phyloP scores from a whole-genome alignment of 2,888 invertebrate genomes.

The Boloria euphrosyne region DNA sequence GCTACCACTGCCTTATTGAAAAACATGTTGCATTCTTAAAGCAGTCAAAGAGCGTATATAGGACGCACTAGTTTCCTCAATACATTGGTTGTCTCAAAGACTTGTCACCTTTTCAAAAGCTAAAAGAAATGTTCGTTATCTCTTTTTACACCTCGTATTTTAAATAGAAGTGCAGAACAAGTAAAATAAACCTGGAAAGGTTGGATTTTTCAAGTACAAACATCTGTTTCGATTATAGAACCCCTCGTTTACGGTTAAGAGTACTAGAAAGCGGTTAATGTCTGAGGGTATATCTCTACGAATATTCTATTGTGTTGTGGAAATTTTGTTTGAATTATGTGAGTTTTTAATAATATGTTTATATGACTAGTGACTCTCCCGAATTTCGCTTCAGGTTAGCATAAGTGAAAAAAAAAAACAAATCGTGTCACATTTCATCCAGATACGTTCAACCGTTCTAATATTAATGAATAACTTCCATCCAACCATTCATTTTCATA shows the following conservation, averaged over 20 bases:
- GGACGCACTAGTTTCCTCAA: conserved; percentile 31
- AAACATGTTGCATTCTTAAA: conserved; percentile 10
- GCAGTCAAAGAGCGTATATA: conserved; percentile 21
- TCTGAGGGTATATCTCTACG: conserved; percentile 12
- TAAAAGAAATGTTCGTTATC: conserved; percentile 47
- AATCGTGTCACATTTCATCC: no score
- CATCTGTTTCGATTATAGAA: conserved; percentile 24
- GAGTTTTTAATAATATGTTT: not conserved
- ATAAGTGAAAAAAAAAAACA: no score
- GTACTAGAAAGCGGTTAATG: conserved; percentile 23
- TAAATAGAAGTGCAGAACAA: conserved; percentile 24
- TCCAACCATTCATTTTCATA: no score
- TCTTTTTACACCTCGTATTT: conserved; percentile 44
- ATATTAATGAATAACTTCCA: no score
- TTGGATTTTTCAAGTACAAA: conserved; percentile 16
- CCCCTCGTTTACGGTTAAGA: conserved; percentile 30
- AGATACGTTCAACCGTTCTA: no score
- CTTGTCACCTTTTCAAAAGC: conserved; percentile 41
- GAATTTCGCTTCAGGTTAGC: no score
- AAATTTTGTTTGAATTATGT: conserved; percentile 9
- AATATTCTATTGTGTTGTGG: conserved; percentile 24
- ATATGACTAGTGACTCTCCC: not conserved
- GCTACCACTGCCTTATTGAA: not conserved
- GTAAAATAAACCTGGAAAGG: conserved; percentile 12
- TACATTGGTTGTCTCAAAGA: conserved; percentile 34